These are phyloP conservation scores for Threskiornis aethiopicus DNA, from an alignment of 2,797 vertebrate species.

Conservation along the genomic window DNA sequence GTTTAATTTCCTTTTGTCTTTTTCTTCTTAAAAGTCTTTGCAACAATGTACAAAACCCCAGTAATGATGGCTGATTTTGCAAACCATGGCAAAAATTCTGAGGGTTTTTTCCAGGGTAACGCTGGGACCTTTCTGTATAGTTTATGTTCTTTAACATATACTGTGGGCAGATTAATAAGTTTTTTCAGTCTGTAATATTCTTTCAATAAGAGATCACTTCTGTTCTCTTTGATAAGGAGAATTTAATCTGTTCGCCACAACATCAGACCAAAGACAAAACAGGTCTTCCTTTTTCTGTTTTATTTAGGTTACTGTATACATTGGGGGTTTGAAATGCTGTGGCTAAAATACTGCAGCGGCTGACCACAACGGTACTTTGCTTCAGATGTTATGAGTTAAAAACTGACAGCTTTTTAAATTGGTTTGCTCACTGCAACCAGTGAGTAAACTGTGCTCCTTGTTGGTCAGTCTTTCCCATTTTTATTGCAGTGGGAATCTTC, in stretches of 20 bases:
- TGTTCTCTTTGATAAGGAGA: neutral
- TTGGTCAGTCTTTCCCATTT: neutral
- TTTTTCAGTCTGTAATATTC: neutral
- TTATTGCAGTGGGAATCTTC: neutral
- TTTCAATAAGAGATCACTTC: neutral
- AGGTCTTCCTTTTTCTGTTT: neutral
- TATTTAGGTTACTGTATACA: neutral
- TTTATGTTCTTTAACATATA: neutral
- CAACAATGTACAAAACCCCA: neutral
- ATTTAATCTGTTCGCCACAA: neutral
- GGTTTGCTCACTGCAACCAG: neutral
- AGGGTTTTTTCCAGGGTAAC: neutral
- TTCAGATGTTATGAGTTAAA: neutral
- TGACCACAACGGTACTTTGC: neutral
- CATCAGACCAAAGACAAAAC: neutral
- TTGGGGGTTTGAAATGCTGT: neutral
- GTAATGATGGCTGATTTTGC: neutral
- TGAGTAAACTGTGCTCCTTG: neutral
- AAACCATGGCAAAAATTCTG: neutral
- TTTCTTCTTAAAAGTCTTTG: neutral
- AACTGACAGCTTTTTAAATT: neutral
- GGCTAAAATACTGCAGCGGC: neutral
- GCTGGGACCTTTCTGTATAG: neutral
- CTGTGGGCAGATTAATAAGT: neutral
- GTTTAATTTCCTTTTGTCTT: constrained; percentile 3